phyloP scores from a whole-genome alignment of 2,113 vertebrate genomes.

The Argyrosomus japonicus region DNA sequence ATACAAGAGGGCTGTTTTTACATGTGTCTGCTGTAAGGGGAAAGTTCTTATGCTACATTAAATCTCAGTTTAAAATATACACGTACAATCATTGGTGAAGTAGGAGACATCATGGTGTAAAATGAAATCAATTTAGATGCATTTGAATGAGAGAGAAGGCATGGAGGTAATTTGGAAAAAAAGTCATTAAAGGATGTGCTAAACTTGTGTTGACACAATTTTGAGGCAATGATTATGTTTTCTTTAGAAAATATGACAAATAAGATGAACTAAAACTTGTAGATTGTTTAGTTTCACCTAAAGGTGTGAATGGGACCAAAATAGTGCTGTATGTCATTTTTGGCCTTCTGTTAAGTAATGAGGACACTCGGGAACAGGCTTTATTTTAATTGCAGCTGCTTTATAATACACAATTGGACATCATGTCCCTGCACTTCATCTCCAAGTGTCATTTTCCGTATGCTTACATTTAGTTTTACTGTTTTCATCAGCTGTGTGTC shows the following conservation, averaged over 20 bases:
- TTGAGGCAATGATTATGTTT: not conserved
- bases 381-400: constrained; percentile 33
- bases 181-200: too few relatives aligned
- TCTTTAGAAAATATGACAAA: not conserved
- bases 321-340: not conserved
- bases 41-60: too few relatives aligned
- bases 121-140: too few relatives aligned
- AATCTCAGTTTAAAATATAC: too few relatives aligned
- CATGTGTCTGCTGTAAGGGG: too few relatives aligned
- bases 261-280: not conserved
- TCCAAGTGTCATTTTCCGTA: constrained; percentile 38
- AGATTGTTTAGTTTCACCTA: not conserved
- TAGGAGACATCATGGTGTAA: too few relatives aligned
- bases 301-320: not conserved
- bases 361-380: not conserved
- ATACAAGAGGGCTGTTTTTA: too few relatives aligned
- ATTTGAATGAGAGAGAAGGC: too few relatives aligned
- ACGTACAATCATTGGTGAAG: too few relatives aligned
- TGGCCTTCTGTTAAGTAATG: not conserved
- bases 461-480: constrained; percentile 58
- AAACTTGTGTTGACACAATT: not conserved
- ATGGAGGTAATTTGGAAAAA: too few relatives aligned
- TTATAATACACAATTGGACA: constrained; percentile 40
- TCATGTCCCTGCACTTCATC: constrained; percentile 14
- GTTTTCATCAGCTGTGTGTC: constrained; percentile 46